phyloP scores from a whole-genome alignment of 2,113 vertebrate species.

The Caranx ignobilis region DNA sequence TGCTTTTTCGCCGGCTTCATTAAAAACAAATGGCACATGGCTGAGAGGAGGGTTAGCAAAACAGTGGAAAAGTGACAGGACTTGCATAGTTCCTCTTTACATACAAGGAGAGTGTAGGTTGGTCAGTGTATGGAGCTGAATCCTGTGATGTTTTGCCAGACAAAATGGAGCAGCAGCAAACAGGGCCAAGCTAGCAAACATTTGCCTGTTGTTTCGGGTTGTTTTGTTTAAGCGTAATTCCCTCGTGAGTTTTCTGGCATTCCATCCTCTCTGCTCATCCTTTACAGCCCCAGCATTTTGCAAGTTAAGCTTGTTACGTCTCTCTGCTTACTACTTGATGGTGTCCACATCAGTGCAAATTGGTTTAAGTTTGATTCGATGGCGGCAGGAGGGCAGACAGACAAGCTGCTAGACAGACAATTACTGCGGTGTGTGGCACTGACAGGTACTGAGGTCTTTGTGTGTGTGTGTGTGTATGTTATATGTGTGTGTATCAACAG shows the following conservation, averaged over 20 bases:
- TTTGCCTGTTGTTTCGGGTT: not conserved
- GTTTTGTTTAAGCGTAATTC: not conserved
- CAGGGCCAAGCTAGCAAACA: not conserved
- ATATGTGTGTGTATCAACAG: constrained; percentile 20
- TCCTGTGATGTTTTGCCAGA: not conserved
- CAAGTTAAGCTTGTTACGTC: not conserved
- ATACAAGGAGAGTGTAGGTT: not conserved
- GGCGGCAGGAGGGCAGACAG: constrained; percentile 25
- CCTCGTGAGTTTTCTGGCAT: not conserved
- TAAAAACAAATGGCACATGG: no score
- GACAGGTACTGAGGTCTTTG: constrained; percentile 5
- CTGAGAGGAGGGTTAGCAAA: no score
- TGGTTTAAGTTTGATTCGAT: constrained; percentile 42
- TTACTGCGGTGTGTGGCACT: constrained; percentile 14
- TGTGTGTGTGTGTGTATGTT: constrained; percentile 26
- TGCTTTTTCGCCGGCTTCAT: no score
- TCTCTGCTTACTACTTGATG: constrained; percentile 16
- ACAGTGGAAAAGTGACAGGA: no score
- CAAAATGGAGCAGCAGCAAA: not conserved
- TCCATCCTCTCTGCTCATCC: not conserved
- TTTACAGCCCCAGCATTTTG: not conserved
- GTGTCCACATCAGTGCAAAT: constrained; percentile 26
- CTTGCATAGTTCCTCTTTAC: not conserved
- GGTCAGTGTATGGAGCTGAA: not conserved
- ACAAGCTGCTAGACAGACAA: constrained; percentile 27